phyloP scores from a whole-genome alignment of 2,113 vertebrate species.

The Megaptera novaeangliae region DNA sequence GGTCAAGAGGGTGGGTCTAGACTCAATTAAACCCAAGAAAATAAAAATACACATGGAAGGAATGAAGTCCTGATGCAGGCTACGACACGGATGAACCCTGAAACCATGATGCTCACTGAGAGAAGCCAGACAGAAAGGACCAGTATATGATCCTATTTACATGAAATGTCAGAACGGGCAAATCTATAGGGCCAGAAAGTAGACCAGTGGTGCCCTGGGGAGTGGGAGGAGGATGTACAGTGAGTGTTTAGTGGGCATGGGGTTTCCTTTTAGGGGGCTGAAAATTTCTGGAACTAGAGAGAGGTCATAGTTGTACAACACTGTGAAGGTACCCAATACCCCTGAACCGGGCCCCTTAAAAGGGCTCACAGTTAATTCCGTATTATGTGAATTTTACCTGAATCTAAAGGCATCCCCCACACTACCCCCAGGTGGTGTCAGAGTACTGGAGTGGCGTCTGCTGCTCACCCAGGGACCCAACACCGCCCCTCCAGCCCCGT shows the following conservation, averaged over 20 bases:
- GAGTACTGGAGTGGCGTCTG: not conserved
- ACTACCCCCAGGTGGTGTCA: not conserved
- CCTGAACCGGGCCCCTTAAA: not conserved
- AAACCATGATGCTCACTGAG: accelerated
- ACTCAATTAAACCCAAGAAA: not conserved
- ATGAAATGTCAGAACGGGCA: not conserved
- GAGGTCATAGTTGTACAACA: not conserved
- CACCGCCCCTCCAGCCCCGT: not conserved
- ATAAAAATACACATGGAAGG: not conserved
- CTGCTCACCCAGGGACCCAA: not conserved
- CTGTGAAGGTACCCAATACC: not conserved
- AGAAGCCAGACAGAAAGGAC: not conserved
- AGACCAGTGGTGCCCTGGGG: not conserved
- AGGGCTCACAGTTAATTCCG: not conserved
- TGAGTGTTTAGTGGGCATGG: accelerated
- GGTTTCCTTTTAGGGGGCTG: not conserved
- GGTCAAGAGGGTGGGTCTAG: not conserved
- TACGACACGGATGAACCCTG: too few species aligned
- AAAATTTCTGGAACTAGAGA: not conserved
- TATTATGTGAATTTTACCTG: not conserved
- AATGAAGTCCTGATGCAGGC: not conserved
- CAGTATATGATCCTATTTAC: accelerated
- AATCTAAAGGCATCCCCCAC: not conserved
- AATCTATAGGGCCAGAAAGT: not conserved
- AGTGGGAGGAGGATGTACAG: accelerated